These are phyloP conservation scores for Psettodes erumei DNA, from an alignment of 2,113 vertebrate genomes.

Conservation along the genomic window DNA sequence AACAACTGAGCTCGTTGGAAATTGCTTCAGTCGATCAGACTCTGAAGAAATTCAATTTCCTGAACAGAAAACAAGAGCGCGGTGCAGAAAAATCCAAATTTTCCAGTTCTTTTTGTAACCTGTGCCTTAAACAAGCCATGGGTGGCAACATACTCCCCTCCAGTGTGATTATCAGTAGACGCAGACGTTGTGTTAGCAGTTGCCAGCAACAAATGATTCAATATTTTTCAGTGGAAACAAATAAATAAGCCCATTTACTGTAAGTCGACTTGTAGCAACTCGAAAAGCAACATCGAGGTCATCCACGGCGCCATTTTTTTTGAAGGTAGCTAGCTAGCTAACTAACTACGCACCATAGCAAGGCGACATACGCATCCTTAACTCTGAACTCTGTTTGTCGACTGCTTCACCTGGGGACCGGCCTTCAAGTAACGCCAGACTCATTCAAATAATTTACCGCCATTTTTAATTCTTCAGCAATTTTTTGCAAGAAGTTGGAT, in stretches of 20 bases:
- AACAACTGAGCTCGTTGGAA: conserved; percentile 3
- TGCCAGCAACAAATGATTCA: neutral
- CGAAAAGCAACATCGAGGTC: neutral
- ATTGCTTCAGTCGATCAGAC: neutral
- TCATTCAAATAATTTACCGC: neutral
- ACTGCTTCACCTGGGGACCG: neutral
- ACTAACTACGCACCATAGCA: too few species aligned
- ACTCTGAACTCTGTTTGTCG: neutral
- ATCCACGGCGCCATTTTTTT: neutral
- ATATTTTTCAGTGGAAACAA: neutral
- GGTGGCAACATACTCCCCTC: too few species aligned
- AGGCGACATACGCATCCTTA: too few species aligned
- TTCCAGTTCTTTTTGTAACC: too few species aligned
- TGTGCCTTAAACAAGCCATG: neutral
- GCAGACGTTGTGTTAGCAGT: neutral
- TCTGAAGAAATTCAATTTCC: neutral
- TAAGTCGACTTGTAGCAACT: neutral
- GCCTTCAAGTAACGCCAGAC: neutral
- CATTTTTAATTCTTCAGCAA: neutral
- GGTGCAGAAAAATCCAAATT: neutral
- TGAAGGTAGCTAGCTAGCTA: neutral
- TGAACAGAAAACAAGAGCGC: neutral
- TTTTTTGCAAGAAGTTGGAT: neutral
- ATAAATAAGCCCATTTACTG: neutral
- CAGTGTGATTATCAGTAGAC: neutral